phyloP scores from a whole-genome alignment of 2,888 invertebrate genomes.

The Acronicta alni region DNA sequence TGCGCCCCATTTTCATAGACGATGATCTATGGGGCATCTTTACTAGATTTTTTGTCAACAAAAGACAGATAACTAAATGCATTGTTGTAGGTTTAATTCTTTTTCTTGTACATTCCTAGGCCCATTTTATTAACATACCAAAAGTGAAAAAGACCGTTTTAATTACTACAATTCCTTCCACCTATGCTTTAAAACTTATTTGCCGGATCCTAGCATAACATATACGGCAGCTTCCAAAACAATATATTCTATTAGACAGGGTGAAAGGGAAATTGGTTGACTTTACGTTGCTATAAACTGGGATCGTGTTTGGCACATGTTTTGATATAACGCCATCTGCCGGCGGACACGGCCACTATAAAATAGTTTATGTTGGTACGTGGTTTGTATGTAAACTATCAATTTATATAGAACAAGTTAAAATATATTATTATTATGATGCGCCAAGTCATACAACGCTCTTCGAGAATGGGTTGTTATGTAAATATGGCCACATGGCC shows the following conservation, averaged over 20 bases:
- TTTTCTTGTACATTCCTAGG: no score
- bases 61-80: no score
- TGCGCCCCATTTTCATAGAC: no score
- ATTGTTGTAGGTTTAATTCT: no score
- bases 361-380: conserved; percentile 38
- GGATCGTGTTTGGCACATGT: conserved; percentile 38
- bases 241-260: conserved; percentile 33
- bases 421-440: conserved; percentile 9
- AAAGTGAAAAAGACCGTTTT: no score
- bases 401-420: conserved; percentile 1
- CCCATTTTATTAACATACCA: no score
- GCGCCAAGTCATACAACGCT: background rate
- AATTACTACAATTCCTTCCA: background rate
- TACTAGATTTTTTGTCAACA: no score
- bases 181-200: background rate
- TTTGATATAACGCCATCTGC: conserved; percentile 38
- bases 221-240: conserved; percentile 22
- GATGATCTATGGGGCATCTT: no score
- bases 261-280: conserved; percentile 51
- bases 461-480: no score
- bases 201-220: background rate
- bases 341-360: conserved; percentile 23
- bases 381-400: conserved; percentile 13
- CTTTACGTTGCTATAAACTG: conserved; percentile 40
- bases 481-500: no score